Evolutionary conservation across 2,888 invertebrate species (phyloP).

Genomic region (Thymelicus sylvestris): DNA sequence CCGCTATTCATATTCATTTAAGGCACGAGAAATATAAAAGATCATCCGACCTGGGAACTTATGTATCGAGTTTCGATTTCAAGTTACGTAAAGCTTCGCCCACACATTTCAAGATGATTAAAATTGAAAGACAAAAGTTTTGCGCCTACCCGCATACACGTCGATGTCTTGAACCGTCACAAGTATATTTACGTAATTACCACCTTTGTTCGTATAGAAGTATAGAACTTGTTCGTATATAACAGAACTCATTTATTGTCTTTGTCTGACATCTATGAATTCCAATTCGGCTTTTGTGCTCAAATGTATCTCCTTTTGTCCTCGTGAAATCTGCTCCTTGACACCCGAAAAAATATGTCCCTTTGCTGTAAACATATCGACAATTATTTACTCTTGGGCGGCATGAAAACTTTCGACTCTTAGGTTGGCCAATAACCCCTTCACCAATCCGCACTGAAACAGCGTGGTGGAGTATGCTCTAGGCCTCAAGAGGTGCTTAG

Average conservation of each 20-base stretch:
- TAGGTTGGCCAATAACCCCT: no score
- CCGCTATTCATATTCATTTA: constrained; percentile 25
- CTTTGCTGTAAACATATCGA: no score
- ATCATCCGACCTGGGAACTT: constrained; percentile 18
- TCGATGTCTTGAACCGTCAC: constrained; percentile 17
- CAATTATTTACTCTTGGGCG: no score
- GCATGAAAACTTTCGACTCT: no score
- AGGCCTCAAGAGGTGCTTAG: no score
- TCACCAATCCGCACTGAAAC: no score
- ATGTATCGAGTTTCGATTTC: constrained; percentile 37
- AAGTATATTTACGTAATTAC: constrained; percentile 26
- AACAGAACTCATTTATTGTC: not conserved
- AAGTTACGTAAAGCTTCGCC: constrained; percentile 37
- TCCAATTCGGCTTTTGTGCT: no score
- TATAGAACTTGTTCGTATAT: constrained; percentile 23
- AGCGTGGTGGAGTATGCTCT: no score
- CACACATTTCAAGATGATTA: constrained; percentile 38
- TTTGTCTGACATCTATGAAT: no score
- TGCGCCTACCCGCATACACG: constrained; percentile 16
- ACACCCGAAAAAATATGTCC: no score
- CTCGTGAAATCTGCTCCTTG: no score
- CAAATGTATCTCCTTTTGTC: no score
- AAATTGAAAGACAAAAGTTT: constrained; percentile 36
- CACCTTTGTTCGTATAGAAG: constrained; percentile 24
- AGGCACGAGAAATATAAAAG: constrained; percentile 28